These are phyloP conservation scores for Philopedon plagiatum DNA, from an alignment of 2,888 invertebrate genomes.

Conservation along the genomic window DNA sequence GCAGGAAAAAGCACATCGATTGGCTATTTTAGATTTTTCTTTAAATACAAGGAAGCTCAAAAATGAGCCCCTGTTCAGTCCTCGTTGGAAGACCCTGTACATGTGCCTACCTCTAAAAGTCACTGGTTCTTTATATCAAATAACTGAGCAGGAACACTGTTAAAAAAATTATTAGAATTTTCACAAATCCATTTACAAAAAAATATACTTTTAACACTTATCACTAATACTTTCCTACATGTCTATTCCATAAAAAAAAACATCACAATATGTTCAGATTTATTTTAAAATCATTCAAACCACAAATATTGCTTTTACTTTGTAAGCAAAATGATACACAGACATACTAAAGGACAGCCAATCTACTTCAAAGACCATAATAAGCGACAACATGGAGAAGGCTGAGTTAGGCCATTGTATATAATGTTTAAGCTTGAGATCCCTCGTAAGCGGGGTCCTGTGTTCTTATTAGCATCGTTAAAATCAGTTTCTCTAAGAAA, in stretches of 20 bases:
- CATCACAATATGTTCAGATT: neutral
- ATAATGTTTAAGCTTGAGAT: conserved; percentile 5
- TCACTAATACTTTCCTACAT: no score
- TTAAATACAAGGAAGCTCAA: no score
- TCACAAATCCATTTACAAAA: no score
- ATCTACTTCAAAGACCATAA: conserved; percentile 12
- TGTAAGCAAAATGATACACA: neutral
- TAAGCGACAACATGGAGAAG: conserved; percentile 10
- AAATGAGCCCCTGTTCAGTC: no score
- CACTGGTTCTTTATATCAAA: no score
- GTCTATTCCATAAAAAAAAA: neutral
- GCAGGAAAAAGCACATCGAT: no score
- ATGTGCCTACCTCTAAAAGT: no score
- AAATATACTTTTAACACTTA: no score
- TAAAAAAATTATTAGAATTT: no score
- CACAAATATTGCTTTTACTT: neutral
- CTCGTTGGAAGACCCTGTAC: no score
- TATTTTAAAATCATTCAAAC: neutral
- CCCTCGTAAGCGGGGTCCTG: neutral
- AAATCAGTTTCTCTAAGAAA: neutral
- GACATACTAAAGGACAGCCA: conserved; percentile 11
- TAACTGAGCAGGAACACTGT: no score
- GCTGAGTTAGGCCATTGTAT: conserved; percentile 9
- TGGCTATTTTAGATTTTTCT: no score
- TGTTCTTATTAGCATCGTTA: conserved; percentile 1